A percentile compares a stretch with the other conserved stretches of the same genome.
phyloP scores from a whole-genome alignment of 2,888 invertebrate genomes.

The Lathronympha strigana region DNA sequence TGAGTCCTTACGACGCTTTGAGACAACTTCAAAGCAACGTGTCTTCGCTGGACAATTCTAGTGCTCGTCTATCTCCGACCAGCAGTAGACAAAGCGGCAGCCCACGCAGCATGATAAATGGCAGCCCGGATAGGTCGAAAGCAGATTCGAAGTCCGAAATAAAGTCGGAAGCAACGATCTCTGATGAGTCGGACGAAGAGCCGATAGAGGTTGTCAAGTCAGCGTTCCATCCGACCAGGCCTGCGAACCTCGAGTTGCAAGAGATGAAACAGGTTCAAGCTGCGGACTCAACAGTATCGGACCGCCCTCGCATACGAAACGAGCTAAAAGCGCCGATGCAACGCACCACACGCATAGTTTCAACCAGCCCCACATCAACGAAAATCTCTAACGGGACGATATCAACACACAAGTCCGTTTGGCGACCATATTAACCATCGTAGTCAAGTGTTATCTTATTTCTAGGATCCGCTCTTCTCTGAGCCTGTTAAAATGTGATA shows the following conservation, averaged over 20 bases:
- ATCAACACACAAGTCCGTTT: slow-evolving; percentile 87
- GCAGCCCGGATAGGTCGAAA: slow-evolving; percentile 79
- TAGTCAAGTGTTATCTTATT: slow-evolving; percentile 53
- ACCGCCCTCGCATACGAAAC: slow-evolving; percentile 71
- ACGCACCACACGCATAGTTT: slow-evolving; percentile 73
- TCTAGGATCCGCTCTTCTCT: slow-evolving; percentile 55
- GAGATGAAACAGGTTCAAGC: slow-evolving; percentile 82
- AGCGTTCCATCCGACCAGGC: slow-evolving; percentile 88
- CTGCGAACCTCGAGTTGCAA: slow-evolving; percentile 83
- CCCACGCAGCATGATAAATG: slow-evolving; percentile 74
- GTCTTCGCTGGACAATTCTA: slow-evolving; percentile 77
- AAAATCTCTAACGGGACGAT: slow-evolving; percentile 84
- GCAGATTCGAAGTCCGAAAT: slow-evolving; percentile 85
- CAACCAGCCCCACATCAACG: slow-evolving; percentile 82
- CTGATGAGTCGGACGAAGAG: slow-evolving; percentile 88
- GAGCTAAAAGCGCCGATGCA: slow-evolving; percentile 86
- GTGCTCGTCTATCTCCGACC: slow-evolving; percentile 80
- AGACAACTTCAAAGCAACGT: slow-evolving; percentile 75
- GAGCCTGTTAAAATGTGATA: slow-evolving; percentile 79
- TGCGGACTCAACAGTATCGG: slow-evolving; percentile 85
- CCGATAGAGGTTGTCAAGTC: slow-evolving; percentile 91
- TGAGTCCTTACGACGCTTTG: slow-evolving; percentile 84
- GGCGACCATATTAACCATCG: slow-evolving; percentile 88
- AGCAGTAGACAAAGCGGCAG: slow-evolving; percentile 83
- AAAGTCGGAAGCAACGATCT: slow-evolving; percentile 86